phyloP scores from a whole-genome alignment of 2,113 vertebrate species.

The Trachemys scripta region DNA sequence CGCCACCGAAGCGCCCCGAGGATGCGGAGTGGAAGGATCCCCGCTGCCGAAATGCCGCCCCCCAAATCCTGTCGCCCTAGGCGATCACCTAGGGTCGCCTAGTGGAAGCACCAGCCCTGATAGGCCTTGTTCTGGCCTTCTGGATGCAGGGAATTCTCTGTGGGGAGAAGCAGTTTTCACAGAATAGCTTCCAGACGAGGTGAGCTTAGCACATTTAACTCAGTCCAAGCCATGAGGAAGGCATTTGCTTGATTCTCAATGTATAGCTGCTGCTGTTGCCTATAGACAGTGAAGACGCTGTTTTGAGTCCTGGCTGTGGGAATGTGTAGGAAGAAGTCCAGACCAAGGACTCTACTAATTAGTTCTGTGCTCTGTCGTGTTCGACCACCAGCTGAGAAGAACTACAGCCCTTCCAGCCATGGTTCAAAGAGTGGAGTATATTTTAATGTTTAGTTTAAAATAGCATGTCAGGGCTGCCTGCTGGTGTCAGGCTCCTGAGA shows the following conservation, averaged over 20 bases:
- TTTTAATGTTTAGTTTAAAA: neutral
- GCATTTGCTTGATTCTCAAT: neutral
- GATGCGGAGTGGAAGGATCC: too few relatives aligned
- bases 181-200: neutral
- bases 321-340: neutral
- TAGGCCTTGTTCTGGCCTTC: neutral
- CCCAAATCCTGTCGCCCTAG: too few relatives aligned
- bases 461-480: neutral
- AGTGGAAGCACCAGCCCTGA: neutral
- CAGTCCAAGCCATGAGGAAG: neutral
- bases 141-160: neutral
- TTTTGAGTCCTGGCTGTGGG: neutral
- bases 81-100: too few relatives aligned
- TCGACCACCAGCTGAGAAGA: neutral
- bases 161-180: neutral
- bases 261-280: neutral
- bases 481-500: neutral
- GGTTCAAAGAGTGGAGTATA: neutral
- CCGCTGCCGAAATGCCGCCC: too few relatives aligned
- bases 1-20: too few relatives aligned
- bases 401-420: neutral
- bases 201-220: neutral
- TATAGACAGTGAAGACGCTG: neutral
- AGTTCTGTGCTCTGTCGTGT: neutral
- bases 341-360: neutral